These are phyloP conservation scores for Hydractinia symbiolongicarpus DNA, from an alignment of 30 jellyfish, hydroid and myxozoan species.

Conservation along the genomic window DNA sequence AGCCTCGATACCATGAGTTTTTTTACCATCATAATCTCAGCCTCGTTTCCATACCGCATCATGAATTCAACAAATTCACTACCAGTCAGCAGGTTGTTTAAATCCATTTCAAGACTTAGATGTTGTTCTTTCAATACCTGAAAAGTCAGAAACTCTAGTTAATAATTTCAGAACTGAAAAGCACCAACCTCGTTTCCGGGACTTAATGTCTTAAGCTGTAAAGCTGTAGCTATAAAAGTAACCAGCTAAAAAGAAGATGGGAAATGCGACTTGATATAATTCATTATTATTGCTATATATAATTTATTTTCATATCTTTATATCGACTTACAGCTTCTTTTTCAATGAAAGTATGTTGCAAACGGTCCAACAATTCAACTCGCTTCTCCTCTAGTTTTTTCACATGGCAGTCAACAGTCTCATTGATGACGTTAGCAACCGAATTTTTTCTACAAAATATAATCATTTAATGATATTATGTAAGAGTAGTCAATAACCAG, in stretches of 20 bases:
- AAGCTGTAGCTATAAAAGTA: no score
- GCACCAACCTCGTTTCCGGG: background rate
- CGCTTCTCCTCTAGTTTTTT: constrained; percentile 71
- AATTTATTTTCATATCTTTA: background rate
- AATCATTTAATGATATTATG: background rate
- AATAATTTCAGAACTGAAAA: background rate
- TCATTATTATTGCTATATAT: background rate
- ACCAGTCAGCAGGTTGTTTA: constrained; percentile 70
- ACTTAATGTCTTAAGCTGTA: no score
- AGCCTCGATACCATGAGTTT: constrained; percentile 63
- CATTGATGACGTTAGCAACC: constrained; percentile 44
- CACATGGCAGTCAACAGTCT: constrained; percentile 55
- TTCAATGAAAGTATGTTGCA: constrained; percentile 42
- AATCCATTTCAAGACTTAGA: constrained; percentile 60
- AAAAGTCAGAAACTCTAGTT: background rate
- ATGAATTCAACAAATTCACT: constrained; percentile 87
- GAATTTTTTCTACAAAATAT: constrained; percentile 45
- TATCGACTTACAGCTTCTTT: constrained; percentile 59
- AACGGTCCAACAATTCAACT: constrained; percentile 43
- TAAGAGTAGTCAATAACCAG: no score
- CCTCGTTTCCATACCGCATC: constrained; percentile 96
- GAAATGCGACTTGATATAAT: background rate
- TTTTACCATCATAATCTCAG: constrained; percentile 89
- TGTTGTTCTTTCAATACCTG: constrained; percentile 83
- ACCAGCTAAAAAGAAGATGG: no score